phyloP scores from a whole-genome alignment of 2,113 vertebrate species.

The Tyto alba region DNA sequence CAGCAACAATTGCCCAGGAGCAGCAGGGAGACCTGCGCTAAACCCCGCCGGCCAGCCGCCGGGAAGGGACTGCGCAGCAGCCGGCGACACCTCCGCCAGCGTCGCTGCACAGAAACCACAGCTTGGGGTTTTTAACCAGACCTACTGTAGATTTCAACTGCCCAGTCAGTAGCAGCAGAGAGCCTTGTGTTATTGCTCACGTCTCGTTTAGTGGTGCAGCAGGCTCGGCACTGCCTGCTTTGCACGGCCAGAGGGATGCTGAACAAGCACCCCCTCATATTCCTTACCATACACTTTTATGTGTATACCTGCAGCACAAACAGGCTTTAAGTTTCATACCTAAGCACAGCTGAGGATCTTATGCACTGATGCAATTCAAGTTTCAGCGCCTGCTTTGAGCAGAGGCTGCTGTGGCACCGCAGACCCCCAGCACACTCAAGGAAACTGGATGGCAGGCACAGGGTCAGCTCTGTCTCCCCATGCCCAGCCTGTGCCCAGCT shows the following conservation, averaged over 20 bases:
- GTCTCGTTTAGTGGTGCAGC: background rate
- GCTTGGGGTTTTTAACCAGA: background rate
- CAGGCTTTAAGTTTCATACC: background rate
- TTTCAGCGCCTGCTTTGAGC: background rate
- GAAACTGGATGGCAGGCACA: rapidly evolving
- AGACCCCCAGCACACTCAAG: too few relatives aligned
- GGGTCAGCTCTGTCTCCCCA: background rate
- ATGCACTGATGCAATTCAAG: rapidly evolving
- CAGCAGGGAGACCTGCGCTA: background rate
- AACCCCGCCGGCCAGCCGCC: background rate
- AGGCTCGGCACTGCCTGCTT: rapidly evolving
- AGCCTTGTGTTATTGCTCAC: background rate
- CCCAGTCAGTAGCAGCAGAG: background rate
- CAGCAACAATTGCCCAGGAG: slow-evolving; percentile 24
- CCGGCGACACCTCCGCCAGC: background rate
- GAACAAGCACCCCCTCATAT: background rate
- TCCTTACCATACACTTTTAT: background rate
- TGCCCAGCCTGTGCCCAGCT: background rate
- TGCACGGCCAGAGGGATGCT: background rate
- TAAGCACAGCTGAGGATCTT: background rate
- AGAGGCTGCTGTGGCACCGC: background rate
- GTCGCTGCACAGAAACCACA: background rate
- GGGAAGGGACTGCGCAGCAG: background rate
- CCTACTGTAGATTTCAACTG: background rate
- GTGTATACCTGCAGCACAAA: background rate